Evolutionary conservation across 2,113 vertebrate genomes (phyloP), one percentile per base, ranked within the genome.

Genomic region (Macquaria ambigua): DNA sequence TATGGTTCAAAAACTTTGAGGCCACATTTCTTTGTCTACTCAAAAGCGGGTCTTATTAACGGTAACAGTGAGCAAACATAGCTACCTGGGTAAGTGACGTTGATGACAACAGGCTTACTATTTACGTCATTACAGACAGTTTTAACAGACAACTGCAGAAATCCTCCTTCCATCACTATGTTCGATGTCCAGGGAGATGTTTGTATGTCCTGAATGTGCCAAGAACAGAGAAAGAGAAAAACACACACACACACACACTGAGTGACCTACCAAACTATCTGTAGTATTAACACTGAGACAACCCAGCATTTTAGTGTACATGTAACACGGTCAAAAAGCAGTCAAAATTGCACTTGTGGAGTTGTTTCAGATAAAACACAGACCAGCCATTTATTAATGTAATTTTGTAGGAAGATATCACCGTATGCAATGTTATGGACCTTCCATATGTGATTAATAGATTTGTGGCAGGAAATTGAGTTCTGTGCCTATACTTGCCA

Each of bases 81-180:
- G 8, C 4, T 79, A 92, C 92, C 90, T 91, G 84, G 31, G 55
- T 90, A 37, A 0, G 0, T 1, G 20, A 55, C 0, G 1, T 0
- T 52, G 8, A 64, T 0, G 3, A 3, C 0, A 1, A n/a, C 56
- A 1, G 4, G 1, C 1, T 68, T 0, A 43, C 82, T 90, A 0
- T 0, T 0, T 0, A 0, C 0, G 0, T 0, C 0, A 0, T 1
- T 0, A 18, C 87, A 93, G 18, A 0, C 0, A 3, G 80, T 79
- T 14, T 4, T 0, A 8, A 93, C 7, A 9, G 34, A 25, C 0
- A 85, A 3, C 0, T n/a, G 0, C 20, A 90, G 4, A 31, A 3
- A 37, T 55, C 84, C 72, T 23, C 86, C 84, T 0, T 84, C 0
- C 84, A 86, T 87, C 0, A 15, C 0, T 0, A 4, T 0, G 1